Percentiles rank a stretch among this genome's conserved stretches.
Conservation (phyloP, 2,797 vertebrate species). For the Cyprinella venusta region DNA sequence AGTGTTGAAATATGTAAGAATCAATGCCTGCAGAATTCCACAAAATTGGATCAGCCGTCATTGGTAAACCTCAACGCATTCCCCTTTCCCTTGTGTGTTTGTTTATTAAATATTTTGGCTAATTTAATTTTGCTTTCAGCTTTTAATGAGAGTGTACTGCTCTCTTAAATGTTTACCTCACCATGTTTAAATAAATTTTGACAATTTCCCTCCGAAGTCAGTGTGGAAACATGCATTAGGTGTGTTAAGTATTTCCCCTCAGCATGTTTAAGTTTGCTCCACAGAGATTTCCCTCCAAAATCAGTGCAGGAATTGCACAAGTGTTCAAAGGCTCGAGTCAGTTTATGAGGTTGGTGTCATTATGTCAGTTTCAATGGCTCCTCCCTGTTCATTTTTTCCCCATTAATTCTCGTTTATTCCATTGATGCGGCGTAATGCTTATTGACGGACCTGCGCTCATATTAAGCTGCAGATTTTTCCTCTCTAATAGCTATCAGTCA, state of each 20-base stretch:
- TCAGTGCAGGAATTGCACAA: neutral
- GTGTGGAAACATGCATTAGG: too few species aligned
- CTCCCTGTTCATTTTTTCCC: neutral
- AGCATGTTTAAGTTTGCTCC: too few species aligned
- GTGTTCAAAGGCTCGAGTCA: neutral
- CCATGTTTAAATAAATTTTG: neutral
- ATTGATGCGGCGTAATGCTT: slow-evolving; percentile 16
- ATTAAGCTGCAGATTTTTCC: slow-evolving; percentile 29
- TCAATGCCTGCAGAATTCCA: neutral
- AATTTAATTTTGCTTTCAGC: neutral
- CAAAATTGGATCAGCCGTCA: neutral
- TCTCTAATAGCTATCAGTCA: slow-evolving; percentile 37
- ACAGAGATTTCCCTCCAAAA: neutral
- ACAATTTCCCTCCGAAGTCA: neutral
- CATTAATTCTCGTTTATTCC: neutral
- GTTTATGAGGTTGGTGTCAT: slow-evolving; percentile 10
- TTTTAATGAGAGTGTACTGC: neutral
- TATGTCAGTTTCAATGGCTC: neutral
- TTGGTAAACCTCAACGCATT: neutral
- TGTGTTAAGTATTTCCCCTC: neutral
- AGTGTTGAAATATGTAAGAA: neutral
- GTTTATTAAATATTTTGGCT: neutral
- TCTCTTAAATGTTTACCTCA: neutral
- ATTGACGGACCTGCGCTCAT: slow-evolving; percentile 33
- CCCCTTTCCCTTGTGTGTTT: neutral